Evolutionary conservation across 2,113 vertebrate species (phyloP), one percentile per base, ranked within the genome.

Genomic region (Sinocyclocheilus anshuiensis): DNA sequence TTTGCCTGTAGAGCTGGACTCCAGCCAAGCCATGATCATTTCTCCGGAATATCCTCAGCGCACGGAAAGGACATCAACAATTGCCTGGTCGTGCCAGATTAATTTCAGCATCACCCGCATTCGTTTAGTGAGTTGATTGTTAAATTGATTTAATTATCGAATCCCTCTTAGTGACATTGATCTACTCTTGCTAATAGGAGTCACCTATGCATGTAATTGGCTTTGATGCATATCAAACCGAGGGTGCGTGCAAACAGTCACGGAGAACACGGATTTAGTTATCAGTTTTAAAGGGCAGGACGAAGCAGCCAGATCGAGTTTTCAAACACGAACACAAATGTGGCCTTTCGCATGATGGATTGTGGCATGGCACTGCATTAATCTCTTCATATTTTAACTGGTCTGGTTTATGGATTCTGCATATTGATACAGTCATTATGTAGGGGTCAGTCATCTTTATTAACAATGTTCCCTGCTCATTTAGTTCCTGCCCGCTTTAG

Each of bases 111-210:
- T 86, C 85, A 78, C 72, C 83, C 80, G 63, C 78, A 76, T 87
- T 87, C 84, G 67, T 89, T 89, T 86, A 85, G 87, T 33, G 67
- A 45, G 78, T 59, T 89, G 90, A 91, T 91, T 91, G 89, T 86
- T 91, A 84, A 91, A 90, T 89, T 91, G 87, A 91, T 90, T 89
- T 90, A 86, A 90, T 90, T 89, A 89, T 90, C 69, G 89, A 86
- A 81, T 86, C 81, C 77, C 86, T 84, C 83, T 87, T 63, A 83
- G 86, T 88, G 89, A 89, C 90, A 90, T 89, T 91, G 87, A 88
- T 91, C 87, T 88, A 81, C 86, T 87, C 87, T 80, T 15, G 84
- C 84, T 90, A 88, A 88, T 81, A 86, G 86, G 84, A 90, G 86
- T 85, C 89, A 84, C 87, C 87, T 88, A 87, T 77, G 82, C 88